Evolutionary conservation across 2,797 vertebrate species (phyloP).

Genomic region (Enteromius treurensis): DNA sequence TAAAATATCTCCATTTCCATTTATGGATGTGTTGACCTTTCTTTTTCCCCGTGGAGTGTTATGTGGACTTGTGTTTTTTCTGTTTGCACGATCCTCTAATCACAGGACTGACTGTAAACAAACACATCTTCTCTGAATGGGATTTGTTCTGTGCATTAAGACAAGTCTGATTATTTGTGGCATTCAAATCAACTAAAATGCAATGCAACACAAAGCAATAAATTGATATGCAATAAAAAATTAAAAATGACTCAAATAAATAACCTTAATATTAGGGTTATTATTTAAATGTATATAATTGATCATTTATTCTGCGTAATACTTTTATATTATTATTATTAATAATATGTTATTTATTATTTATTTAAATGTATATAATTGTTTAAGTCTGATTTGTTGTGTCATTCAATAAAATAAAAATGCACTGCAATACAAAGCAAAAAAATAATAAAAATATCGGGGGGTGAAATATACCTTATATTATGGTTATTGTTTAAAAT

Average conservation of each 20-base stretch:
- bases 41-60: background rate
- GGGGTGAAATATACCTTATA: background rate
- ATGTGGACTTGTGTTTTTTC: background rate
- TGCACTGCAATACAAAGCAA: no score
- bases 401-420: no score
- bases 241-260: background rate
- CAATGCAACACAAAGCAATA: background rate
- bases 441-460: no score
- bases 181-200: background rate
- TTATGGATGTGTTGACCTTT: constrained; percentile 56
- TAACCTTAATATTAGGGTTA: background rate
- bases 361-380: background rate
- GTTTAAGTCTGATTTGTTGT: background rate
- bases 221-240: background rate
- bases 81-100: background rate
- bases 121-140: background rate
- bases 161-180: background rate
- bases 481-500: no score
- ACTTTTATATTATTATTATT: background rate
- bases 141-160: background rate
- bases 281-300: background rate
- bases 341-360: no score
- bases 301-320: background rate
- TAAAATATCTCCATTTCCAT: constrained; percentile 95
- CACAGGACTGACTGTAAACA: background rate